Percentiles rank a stretch among this genome's conserved stretches.
phyloP scores from a whole-genome alignment of 2,888 invertebrate genomes.

The Plebejus argus region DNA sequence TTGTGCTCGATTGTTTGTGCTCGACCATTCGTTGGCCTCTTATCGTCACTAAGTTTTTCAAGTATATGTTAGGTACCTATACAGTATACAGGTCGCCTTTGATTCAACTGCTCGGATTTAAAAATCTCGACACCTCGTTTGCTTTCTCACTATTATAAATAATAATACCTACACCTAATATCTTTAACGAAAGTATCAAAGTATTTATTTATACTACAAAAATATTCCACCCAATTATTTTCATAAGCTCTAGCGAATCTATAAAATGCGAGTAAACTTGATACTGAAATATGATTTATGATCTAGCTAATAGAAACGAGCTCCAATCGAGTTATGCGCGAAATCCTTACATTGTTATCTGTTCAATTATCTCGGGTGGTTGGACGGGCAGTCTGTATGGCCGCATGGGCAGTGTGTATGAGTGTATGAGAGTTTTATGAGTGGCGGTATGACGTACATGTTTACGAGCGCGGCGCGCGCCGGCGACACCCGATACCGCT shows the following conservation, averaged over 20 bases:
- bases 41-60: background rate
- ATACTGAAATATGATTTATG: constrained; percentile 16
- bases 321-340: constrained; percentile 7
- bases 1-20: too few relatives aligned
- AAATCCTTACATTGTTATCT: constrained; percentile 26
- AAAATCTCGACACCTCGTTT: background rate
- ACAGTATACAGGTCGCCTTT: too few relatives aligned
- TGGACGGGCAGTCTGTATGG: constrained; percentile 6
- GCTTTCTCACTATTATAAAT: background rate
- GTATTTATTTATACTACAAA: background rate
- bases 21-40: background rate
- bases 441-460: constrained; percentile 71
- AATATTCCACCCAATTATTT: background rate
- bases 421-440: constrained; percentile 65
- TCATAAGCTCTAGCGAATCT: background rate
- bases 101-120: too few relatives aligned
- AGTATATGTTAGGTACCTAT: too few relatives aligned
- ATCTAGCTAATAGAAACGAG: constrained; percentile 10
- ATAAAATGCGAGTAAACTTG: constrained; percentile 18
- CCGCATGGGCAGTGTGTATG: background rate
- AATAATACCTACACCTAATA: too few relatives aligned
- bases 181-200: background rate
- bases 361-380: constrained; percentile 24
- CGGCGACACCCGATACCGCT: constrained; percentile 70
- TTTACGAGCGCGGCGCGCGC: constrained; percentile 65